Conservation (phyloP, 2,888 invertebrate species). For the Acleris sparsana region DNA sequence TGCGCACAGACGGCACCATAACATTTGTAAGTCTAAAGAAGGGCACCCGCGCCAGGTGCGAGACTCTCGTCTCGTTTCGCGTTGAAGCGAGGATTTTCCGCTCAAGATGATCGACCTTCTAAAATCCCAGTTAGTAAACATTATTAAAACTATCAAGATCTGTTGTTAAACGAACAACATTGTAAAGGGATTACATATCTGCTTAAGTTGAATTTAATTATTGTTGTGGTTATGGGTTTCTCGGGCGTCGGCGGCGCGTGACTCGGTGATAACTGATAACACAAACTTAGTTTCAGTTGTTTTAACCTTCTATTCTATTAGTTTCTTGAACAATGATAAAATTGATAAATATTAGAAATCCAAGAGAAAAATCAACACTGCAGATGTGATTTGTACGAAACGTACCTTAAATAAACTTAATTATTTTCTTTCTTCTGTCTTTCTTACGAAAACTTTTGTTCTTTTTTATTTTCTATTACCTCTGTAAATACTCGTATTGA, state of each 20-base stretch:
- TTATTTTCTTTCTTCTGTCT: too few relatives aligned
- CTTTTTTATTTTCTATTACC: too few relatives aligned
- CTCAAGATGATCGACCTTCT: too few relatives aligned
- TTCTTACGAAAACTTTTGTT: too few relatives aligned
- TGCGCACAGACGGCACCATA: neutral
- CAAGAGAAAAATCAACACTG: too few relatives aligned
- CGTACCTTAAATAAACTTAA: too few relatives aligned
- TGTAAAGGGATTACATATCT: neutral
- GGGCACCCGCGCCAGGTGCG: neutral
- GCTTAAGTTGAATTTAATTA: neutral
- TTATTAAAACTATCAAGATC: too few relatives aligned
- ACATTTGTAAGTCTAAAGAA: neutral
- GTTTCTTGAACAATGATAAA: neutral
- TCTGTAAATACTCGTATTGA: too few relatives aligned
- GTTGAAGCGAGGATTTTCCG: neutral
- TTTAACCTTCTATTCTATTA: neutral
- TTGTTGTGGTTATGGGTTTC: constrained; percentile 11
- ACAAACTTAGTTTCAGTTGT: neutral
- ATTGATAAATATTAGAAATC: too few relatives aligned
- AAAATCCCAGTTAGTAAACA: too few relatives aligned
- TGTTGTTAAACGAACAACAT: too few relatives aligned
- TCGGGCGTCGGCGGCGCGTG: neutral
- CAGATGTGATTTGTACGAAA: too few relatives aligned
- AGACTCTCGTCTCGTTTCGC: neutral
- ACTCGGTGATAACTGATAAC: constrained; percentile 1